Base-by-base conservation (phyloP, 1,140 invertebrate genomes). In the Diabrotica virgifera region DNA sequence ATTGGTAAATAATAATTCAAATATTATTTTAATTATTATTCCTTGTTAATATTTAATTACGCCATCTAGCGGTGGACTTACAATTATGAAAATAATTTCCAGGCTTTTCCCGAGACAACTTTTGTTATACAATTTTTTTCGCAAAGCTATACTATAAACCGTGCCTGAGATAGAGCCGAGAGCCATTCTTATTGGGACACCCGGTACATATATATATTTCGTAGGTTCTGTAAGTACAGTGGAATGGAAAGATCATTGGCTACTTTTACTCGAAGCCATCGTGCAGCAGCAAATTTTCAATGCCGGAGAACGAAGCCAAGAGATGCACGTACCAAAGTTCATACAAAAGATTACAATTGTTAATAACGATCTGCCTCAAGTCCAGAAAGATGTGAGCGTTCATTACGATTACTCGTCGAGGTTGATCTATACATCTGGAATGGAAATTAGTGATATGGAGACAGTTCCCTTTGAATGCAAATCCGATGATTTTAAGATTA, bases 201-300 rank as follows among this genome's bases (percentile, higher is more conserved):
- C n/a, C n/a, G n/a, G n/a, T n/a, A n/a, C n/a, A n/a, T 46, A 46
- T 46, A 10, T 46, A 3, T 37, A 11, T 36, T 54, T 54, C 65
- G n/a, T n/a, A 71, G 69, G 75, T 9, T 72, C 71, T 6, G 53
- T 67, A 10, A 61, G 65, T 10, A 38, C 36, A 1, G 59, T 71
- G 2, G 63, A 72, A 56, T 76, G 71, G 71, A 68, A 71, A 37
- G 64, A 66, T 50, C 68, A 66, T 38, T 79, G 77, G 78, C 63
- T 62, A 6, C 69, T 67, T 36, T 74, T 77, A 35, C 52, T 79
- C 0, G 76, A 77, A 64, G 68, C 69, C 5, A 76, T 79, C 71
- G 56, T 79, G 0, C 78, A 79, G 62, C 74, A 77, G 70, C 67
- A 69, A 53, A 65, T 77, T 8, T 75, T 78, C 13, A 66, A 75